Evolutionary conservation across 2,113 vertebrate species (phyloP).

Genomic region (Arvicanthis niloticus): DNA sequence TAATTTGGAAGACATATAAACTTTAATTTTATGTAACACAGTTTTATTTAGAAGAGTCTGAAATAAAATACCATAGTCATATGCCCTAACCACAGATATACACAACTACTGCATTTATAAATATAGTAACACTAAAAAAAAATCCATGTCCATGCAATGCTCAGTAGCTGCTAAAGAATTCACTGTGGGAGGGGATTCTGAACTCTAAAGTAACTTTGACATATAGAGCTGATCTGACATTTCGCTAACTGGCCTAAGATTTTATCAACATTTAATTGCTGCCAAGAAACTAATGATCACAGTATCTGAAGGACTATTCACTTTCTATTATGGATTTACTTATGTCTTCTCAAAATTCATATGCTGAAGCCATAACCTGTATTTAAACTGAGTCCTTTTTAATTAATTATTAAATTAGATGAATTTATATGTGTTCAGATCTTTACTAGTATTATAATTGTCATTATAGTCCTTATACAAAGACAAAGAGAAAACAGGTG

Average conservation of each 20-base stretch:
- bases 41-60: background rate
- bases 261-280: background rate
- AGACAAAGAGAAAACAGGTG: background rate
- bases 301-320: background rate
- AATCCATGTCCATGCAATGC: background rate
- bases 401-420: background rate
- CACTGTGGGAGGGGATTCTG: background rate
- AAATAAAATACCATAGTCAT: background rate
- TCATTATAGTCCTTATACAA: too few relatives aligned
- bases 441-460: too few relatives aligned
- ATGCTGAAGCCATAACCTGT: background rate
- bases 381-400: background rate
- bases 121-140: background rate
- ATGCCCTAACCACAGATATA: background rate
- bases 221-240: background rate
- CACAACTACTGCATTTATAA: background rate
- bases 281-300: background rate
- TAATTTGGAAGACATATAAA: background rate
- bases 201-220: background rate
- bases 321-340: background rate
- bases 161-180: background rate
- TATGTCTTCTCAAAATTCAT: background rate
- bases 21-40: background rate
- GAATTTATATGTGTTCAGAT: accelerated
- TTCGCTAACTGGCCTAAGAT: background rate